These are phyloP conservation scores for Melanostoma scalare DNA, from an alignment of 2,888 invertebrate genomes.

Conservation along the genomic window DNA sequence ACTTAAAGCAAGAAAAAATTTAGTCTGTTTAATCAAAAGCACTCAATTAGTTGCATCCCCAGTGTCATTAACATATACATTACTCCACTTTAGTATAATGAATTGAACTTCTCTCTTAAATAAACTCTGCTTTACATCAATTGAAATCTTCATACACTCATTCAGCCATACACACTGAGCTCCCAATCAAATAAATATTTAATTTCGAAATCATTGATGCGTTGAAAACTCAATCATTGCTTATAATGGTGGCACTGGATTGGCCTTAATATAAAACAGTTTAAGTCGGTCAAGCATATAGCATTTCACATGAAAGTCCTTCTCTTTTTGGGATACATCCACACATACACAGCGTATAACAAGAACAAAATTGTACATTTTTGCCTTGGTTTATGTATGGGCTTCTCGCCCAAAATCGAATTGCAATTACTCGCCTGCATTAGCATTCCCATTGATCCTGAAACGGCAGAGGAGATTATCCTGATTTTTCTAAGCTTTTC, in stretches of 20 bases:
- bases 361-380: neutral
- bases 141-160: too few species aligned
- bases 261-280: constrained; percentile 16
- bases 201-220: constrained; percentile 16
- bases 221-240: constrained; percentile 24
- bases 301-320: neutral
- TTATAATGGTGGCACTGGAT: constrained; percentile 18
- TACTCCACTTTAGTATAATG: too few species aligned
- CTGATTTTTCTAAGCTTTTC: constrained; percentile 29
- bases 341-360: too few species aligned
- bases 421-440: constrained; percentile 47
- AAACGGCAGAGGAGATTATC: constrained; percentile 42
- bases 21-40: too few species aligned
- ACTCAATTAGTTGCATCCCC: too few species aligned
- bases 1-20: too few species aligned
- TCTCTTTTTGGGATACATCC: too few species aligned
- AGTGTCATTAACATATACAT: too few species aligned
- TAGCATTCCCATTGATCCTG: constrained; percentile 43
- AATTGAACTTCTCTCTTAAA: too few species aligned
- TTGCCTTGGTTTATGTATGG: neutral
- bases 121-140: too few species aligned
- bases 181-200: constrained; percentile 2
- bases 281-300: constrained; percentile 41
- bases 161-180: neutral
- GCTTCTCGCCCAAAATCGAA: constrained; percentile 6